Evolutionary conservation across 2,113 vertebrate species (phyloP).

Genomic region (Boulengeromyrus knoepffleri): DNA sequence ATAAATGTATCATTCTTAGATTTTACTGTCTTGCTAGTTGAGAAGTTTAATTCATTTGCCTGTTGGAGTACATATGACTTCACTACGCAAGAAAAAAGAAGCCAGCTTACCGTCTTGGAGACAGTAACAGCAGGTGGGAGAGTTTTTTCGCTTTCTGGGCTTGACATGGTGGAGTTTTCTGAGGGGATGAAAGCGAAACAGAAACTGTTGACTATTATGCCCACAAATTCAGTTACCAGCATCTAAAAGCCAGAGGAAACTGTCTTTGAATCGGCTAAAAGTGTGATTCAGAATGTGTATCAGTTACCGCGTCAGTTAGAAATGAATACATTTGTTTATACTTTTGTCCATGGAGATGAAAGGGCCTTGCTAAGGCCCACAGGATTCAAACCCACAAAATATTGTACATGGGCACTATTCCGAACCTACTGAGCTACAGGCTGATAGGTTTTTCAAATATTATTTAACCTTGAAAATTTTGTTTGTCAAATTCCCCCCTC

Average conservation of each 20-base stretch:
- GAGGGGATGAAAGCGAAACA: background rate
- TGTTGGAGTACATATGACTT: background rate
- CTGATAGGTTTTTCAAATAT: background rate
- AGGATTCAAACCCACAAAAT: background rate
- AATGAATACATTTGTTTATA: too few relatives aligned
- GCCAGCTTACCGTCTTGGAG: constrained; percentile 36
- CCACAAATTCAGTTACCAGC: background rate
- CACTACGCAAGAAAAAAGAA: background rate
- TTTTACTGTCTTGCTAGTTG: background rate
- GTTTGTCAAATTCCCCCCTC: background rate
- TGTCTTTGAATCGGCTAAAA: background rate
- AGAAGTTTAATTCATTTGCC: background rate
- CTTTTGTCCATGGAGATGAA: background rate
- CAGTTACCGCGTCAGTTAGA: too few relatives aligned
- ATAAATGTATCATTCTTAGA: background rate
- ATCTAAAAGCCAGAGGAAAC: background rate
- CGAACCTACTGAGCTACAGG: background rate
- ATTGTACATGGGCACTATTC: too few relatives aligned
- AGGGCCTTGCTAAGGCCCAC: background rate
- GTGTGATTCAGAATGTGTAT: background rate
- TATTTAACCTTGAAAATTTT: background rate
- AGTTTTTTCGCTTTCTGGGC: constrained; percentile 51
- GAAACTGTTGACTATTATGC: background rate
- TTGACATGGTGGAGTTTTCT: constrained; percentile 50
- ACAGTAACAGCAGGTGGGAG: constrained; percentile 40